Evolutionary conservation across 2,113 vertebrate genomes (phyloP).

Genomic region (Elanus axillaris): DNA sequence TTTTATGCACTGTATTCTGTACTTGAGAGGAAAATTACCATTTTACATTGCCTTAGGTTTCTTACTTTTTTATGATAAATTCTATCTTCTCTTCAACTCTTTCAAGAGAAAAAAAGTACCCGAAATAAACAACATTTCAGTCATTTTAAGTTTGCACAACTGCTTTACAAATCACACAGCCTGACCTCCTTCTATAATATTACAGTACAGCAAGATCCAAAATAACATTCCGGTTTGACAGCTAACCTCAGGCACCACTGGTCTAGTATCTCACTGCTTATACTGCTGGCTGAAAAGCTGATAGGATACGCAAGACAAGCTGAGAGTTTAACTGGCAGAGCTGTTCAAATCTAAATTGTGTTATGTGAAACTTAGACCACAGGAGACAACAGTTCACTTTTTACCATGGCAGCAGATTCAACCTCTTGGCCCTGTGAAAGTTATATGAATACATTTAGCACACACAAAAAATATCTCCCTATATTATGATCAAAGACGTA

Average conservation of each 20-base stretch:
- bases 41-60: background rate
- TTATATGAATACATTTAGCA: conserved; percentile 82
- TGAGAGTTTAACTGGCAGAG: conserved; percentile 58
- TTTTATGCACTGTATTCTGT: background rate
- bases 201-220: conserved; percentile 75
- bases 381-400: conserved; percentile 79
- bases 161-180: conserved; percentile 74
- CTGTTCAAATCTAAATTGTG: conserved; percentile 53
- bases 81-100: background rate
- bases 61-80: background rate
- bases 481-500: conserved; percentile 75
- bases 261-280: conserved; percentile 36
- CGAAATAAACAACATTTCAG: conserved; percentile 5
- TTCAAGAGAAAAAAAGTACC: background rate
- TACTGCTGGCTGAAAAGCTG: conserved; percentile 36
- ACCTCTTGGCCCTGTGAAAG: conserved; percentile 79
- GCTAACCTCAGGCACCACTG: conserved; percentile 72
- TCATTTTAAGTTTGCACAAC: conserved; percentile 34
- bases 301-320: conserved; percentile 56
- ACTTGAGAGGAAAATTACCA: background rate
- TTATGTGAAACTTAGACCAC: conserved; percentile 68
- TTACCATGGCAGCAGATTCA: conserved; percentile 80
- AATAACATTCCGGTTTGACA: conserved; percentile 76
- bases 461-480: conserved; percentile 70
- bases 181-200: conserved; percentile 65